Percentiles rank a stretch among this genome's conserved stretches.
These are phyloP conservation scores for Cerceris ruficornis DNA, from an alignment of 2,888 invertebrate species.

Conservation along the genomic window DNA sequence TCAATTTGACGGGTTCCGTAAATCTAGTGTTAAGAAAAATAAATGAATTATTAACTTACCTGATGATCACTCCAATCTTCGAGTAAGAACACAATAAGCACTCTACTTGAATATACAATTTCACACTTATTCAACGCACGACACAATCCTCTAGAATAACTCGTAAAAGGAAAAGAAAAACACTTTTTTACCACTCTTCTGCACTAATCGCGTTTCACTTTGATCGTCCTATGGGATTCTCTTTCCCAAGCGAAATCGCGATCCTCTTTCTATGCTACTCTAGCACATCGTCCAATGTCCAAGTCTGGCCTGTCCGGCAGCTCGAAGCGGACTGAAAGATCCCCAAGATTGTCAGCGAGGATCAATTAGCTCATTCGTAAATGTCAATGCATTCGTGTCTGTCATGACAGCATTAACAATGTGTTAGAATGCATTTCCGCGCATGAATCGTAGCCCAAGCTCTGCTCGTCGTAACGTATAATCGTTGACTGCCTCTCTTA, in stretches of 20 bases:
- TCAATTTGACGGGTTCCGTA: too few species aligned
- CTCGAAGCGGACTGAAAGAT: conserved; percentile 20
- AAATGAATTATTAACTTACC: too few species aligned
- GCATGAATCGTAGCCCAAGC: conserved; percentile 4
- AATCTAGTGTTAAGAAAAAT: too few species aligned
- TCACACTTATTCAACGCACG: too few species aligned
- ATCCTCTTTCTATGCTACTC: not conserved
- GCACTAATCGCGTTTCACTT: too few species aligned
- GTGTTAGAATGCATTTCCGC: conserved; percentile 20
- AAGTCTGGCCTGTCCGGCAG: conserved; percentile 7
- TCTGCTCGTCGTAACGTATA: conserved; percentile 31
- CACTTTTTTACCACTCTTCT: too few species aligned
- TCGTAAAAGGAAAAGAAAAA: too few species aligned
- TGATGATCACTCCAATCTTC: too few species aligned
- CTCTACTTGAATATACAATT: too few species aligned
- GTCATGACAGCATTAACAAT: conserved; percentile 29
- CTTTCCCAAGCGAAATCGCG: not conserved
- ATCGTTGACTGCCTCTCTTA: conserved; percentile 33
- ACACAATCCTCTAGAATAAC: too few species aligned
- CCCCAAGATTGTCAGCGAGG: conserved; percentile 25
- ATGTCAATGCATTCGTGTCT: conserved; percentile 22
- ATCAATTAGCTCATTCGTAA: conserved; percentile 34
- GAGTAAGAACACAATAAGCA: too few species aligned
- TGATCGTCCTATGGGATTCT: not conserved
- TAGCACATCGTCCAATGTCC: not conserved